Percentiles rank a stretch among this genome's conserved stretches.
These are phyloP conservation scores for Podargus strigoides DNA, from an alignment of 2,797 vertebrate genomes.

Conservation along the genomic window DNA sequence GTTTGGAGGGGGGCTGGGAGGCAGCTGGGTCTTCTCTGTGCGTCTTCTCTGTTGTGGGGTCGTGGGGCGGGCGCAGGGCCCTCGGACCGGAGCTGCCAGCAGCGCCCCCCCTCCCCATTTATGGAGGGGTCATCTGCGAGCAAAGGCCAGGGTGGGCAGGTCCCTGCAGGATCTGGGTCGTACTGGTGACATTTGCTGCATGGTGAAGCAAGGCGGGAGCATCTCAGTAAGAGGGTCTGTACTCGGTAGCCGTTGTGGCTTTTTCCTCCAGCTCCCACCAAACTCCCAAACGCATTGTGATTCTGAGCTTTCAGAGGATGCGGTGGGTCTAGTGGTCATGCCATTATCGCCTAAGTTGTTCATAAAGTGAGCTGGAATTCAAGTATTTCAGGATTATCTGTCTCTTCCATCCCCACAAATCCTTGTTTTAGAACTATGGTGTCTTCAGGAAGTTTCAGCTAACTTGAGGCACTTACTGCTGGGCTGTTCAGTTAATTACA, in stretches of 20 bases:
- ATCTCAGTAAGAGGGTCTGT: too few species aligned
- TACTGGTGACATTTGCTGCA: background rate
- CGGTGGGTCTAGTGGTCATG: background rate
- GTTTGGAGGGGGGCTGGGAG: fast-evolving
- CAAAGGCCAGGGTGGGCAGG: background rate
- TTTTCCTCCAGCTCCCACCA: fast-evolving
- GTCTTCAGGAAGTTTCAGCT: background rate
- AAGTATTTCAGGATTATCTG: background rate
- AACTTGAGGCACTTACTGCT: background rate
- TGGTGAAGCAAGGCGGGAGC: background rate
- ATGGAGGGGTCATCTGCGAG: background rate
- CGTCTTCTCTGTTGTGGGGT: fast-evolving
- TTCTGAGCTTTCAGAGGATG: background rate
- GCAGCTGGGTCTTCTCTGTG: too few species aligned
- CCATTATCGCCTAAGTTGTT: fast-evolving
- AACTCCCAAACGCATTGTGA: fast-evolving
- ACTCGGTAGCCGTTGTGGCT: fast-evolving
- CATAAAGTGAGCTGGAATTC: background rate
- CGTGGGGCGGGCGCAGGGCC: background rate
- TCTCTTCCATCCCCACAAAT: background rate
- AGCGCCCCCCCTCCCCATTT: fast-evolving
- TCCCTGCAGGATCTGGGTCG: fast-evolving
- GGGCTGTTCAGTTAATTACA: background rate
- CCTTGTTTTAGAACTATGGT: background rate
- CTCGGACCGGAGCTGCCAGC: background rate